Evolutionary conservation across 2,797 vertebrate species (phyloP).

Genomic region (Poeciliopsis paucimaculata): DNA sequence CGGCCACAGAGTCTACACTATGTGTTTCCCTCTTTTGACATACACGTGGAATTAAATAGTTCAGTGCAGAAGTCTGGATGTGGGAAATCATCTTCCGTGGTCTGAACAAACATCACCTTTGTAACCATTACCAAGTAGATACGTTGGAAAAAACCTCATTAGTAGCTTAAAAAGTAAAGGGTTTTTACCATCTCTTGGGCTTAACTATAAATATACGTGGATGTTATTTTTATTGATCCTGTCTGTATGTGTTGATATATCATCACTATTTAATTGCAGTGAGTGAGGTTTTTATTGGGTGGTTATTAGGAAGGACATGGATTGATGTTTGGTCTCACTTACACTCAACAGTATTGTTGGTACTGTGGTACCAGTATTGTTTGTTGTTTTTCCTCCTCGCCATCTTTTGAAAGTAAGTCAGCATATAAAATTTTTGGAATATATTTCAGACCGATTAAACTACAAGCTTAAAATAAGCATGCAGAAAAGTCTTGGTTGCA

Average conservation of each 20-base stretch:
- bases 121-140: slow-evolving; percentile 72
- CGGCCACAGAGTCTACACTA: slow-evolving; percentile 15
- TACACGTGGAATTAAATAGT: slow-evolving; percentile 8
- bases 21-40: slow-evolving; percentile 14
- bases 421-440: background rate
- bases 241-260: slow-evolving; percentile 76
- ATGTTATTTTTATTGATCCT: slow-evolving; percentile 79
- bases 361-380: too few relatives aligned
- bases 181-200: slow-evolving; percentile 53
- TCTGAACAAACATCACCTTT: slow-evolving; percentile 65
- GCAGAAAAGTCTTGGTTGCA: too few relatives aligned
- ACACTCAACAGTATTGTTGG: too few relatives aligned
- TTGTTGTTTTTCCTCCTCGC: background rate
- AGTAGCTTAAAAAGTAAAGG: slow-evolving; percentile 79
- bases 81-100: slow-evolving; percentile 41
- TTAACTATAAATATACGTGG: slow-evolving; percentile 51
- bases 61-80: slow-evolving; percentile 18
- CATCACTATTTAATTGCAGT: slow-evolving; percentile 77
- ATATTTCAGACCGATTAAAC: background rate
- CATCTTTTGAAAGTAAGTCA: background rate
- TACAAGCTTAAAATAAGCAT: background rate
- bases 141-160: slow-evolving; percentile 79
- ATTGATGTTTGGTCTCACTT: slow-evolving; percentile 56
- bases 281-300: slow-evolving; percentile 74
- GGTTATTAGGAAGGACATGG: slow-evolving; percentile 71